Base-by-base conservation (phyloP, 2,888 invertebrate species). In the Eupeodes luniger region DNA sequence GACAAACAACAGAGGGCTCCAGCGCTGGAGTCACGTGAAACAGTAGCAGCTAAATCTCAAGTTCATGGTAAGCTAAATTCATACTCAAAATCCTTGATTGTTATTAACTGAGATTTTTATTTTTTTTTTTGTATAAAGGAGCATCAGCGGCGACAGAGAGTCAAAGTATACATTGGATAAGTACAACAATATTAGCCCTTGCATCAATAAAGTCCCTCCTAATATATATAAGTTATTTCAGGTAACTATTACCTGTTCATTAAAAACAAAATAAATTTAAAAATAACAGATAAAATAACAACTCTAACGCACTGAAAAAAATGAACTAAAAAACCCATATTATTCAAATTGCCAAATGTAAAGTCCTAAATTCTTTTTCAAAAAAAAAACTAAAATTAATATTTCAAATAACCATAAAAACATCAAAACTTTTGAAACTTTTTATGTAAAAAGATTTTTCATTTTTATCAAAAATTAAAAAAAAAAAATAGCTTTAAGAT, bases 1-100 rank as follows among this genome's bases (percentile, higher is more conserved):
- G 96, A 96, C 91, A 95, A 96, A 90, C 95, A 96, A 90, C 95
- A 96, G 91, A 96, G 96, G 92, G 96, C 96, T 6, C 96, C 97
- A 81, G 96, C 96, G 59, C 92, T 96, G 91, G 96, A 97, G 91
- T 97, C 97, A 79, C 95, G 97, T 74, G 97, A 97, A 92, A 95
- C 96, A 72, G 92, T 94, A 7, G 93, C 94, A 0, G 95, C 95
- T 85, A 95, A 96, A 76, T 96, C 97, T 89, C 95, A 97, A 90
- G 93, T 92, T 90, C 96, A 97, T 93, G 96, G 97, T 94, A 93
- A 92, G 76, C 53, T 11, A 27, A 51, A 9, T 5, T 7, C 4
- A n/a, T 55, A 4, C 7, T 10, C 1, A 14, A 69, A 2, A 0
- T n/a, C 19, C 5, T 7, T 10, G 9, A 34, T 3, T 59, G 0